A percentile compares a stretch with the other conserved stretches of the same genome.
Conservation (phyloP, 2,888 invertebrate genomes). For the Salpingus planirostris region DNA sequence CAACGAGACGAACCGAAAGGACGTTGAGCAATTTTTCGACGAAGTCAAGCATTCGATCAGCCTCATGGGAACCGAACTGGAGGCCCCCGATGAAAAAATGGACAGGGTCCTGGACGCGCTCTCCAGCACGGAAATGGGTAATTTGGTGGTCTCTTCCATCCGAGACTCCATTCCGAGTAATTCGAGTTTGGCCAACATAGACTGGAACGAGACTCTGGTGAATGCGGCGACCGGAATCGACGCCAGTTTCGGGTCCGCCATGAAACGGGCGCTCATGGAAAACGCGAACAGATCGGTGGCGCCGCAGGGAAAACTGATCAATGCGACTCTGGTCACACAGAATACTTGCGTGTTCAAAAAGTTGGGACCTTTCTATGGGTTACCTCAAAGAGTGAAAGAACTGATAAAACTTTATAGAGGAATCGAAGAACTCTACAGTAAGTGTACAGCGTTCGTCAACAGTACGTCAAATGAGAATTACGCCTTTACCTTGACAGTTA, state of each 20-base stretch:
- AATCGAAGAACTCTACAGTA: constrained; percentile 76
- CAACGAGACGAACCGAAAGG: constrained; percentile 29
- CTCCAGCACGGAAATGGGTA: constrained; percentile 8
- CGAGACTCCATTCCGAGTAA: constrained; percentile 4
- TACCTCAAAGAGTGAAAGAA: constrained; percentile 60
- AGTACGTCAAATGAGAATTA: no score
- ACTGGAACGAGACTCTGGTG: constrained; percentile 15
- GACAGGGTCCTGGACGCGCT: constrained; percentile 8
- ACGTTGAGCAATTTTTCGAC: constrained; percentile 42
- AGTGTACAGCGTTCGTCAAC: no score
- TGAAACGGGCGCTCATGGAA: constrained; percentile 30
- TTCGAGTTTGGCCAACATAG: constrained; percentile 1
- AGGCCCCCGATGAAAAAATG: constrained; percentile 8
- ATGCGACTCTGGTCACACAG: constrained; percentile 14
- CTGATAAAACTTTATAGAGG: constrained; percentile 68
- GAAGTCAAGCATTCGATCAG: constrained; percentile 47
- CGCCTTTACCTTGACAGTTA: no score
- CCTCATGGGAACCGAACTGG: constrained; percentile 35
- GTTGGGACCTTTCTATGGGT: constrained; percentile 63
- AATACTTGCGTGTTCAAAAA: constrained; percentile 14
- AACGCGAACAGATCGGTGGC: constrained; percentile 29
- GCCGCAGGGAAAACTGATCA: constrained; percentile 11
- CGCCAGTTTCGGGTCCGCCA: constrained; percentile 26
- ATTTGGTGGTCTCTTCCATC: constrained; percentile 5
- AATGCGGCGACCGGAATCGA: constrained; percentile 17